These are phyloP conservation scores for Megaceryle maxima DNA, from an alignment of 2,113 vertebrate species.

Conservation along the genomic window DNA sequence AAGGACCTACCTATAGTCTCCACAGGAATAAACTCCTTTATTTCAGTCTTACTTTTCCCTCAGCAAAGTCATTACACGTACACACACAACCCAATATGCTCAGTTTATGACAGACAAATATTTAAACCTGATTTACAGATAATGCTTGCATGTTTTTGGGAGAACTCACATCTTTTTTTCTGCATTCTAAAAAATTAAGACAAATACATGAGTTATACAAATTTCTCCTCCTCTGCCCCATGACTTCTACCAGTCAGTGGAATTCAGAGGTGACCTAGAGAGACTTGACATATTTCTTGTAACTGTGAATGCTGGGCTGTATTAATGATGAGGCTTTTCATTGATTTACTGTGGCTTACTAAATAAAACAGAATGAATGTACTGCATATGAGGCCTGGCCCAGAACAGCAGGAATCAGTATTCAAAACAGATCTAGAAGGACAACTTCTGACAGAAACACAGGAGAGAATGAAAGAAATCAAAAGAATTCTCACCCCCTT, in stretches of 20 bases:
- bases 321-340: background rate
- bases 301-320: background rate
- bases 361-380: background rate
- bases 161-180: background rate
- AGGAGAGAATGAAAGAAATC: background rate
- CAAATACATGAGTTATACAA: background rate
- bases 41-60: background rate
- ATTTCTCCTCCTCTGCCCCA: background rate
- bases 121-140: background rate
- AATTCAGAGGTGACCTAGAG: background rate
- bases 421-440: background rate
- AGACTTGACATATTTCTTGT: background rate
- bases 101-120: background rate
- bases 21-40: background rate
- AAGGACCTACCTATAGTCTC: background rate
- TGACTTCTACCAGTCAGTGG: background rate
- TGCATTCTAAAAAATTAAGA: background rate
- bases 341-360: conserved; percentile 20
- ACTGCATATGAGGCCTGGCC: background rate
- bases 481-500: background rate
- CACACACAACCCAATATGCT: too few relatives aligned
- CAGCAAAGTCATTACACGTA: background rate
- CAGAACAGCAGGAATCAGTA: background rate
- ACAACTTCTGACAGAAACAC: background rate
- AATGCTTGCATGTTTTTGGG: background rate